A percentile compares a stretch with the other conserved stretches of the same genome.
Evolutionary conservation across 2,797 vertebrate species (phyloP).

Genomic region (Melanogrammus aeglefinus): DNA sequence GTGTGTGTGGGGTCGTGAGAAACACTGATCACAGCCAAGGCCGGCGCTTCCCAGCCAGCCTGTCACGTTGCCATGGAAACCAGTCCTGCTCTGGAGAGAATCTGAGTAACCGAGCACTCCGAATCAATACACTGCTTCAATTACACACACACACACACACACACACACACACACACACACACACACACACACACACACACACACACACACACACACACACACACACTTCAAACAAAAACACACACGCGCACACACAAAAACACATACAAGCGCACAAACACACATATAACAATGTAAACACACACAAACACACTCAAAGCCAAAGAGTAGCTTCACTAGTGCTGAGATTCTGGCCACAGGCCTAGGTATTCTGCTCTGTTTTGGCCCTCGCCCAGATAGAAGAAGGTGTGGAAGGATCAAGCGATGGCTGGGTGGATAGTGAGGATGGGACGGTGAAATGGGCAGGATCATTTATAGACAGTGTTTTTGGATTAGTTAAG

Average conservation of each 20-base stretch:
- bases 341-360: neutral
- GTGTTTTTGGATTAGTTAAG: neutral
- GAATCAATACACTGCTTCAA: constrained; percentile 70
- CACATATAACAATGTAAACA: neutral
- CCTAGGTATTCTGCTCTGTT: neutral
- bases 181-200: neutral
- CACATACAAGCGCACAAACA: neutral
- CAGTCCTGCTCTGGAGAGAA: constrained; percentile 49
- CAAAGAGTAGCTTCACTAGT: neutral
- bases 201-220: neutral
- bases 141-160: no score
- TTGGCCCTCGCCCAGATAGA: neutral
- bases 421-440: neutral
- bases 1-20: constrained; percentile 14
- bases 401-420: neutral
- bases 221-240: constrained; percentile 2
- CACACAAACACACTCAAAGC: neutral
- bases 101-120: constrained; percentile 67
- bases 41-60: constrained; percentile 57
- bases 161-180: neutral
- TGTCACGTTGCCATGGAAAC: constrained; percentile 72
- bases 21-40: constrained; percentile 62
- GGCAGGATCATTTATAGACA: neutral
- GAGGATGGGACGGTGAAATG: neutral
- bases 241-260: no score